Conservation (phyloP, 2,888 invertebrate species). For the Xanthia togata region DNA sequence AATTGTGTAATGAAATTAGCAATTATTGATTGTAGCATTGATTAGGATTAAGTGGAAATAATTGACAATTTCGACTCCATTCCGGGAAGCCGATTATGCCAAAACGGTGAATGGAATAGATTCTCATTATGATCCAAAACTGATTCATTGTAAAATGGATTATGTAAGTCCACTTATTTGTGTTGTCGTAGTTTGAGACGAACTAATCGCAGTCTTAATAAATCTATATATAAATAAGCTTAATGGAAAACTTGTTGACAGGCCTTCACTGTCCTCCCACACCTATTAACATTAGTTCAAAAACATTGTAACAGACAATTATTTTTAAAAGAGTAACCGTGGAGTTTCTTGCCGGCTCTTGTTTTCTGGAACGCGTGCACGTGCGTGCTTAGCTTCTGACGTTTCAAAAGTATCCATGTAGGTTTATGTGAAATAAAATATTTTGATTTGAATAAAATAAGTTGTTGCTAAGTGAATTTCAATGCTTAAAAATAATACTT, state of each 20-base stretch:
- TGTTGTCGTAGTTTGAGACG: background rate
- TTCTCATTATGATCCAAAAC: background rate
- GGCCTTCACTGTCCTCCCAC: no score
- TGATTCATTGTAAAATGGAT: background rate
- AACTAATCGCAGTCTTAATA: background rate
- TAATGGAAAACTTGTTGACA: no score
- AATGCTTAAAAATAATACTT: background rate
- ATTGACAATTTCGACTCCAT: constrained; percentile 6
- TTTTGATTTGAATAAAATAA: background rate
- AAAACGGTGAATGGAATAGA: background rate
- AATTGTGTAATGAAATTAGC: constrained; percentile 24
- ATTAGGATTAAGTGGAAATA: constrained; percentile 17
- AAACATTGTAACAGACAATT: no score
- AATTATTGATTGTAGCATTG: constrained; percentile 27
- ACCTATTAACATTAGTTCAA: no score
- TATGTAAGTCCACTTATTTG: background rate
- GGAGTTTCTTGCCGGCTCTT: no score
- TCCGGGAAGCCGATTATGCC: constrained; percentile 3
- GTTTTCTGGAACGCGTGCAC: no score
- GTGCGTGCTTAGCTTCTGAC: no score
- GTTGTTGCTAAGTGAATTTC: no score
- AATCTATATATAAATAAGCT: no score
- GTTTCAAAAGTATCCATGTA: no score
- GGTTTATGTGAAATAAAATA: no score
- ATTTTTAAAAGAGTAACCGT: no score